These are phyloP conservation scores for Ammodytes dubius DNA, from an alignment of 2,113 vertebrate genomes.

Conservation along the genomic window DNA sequence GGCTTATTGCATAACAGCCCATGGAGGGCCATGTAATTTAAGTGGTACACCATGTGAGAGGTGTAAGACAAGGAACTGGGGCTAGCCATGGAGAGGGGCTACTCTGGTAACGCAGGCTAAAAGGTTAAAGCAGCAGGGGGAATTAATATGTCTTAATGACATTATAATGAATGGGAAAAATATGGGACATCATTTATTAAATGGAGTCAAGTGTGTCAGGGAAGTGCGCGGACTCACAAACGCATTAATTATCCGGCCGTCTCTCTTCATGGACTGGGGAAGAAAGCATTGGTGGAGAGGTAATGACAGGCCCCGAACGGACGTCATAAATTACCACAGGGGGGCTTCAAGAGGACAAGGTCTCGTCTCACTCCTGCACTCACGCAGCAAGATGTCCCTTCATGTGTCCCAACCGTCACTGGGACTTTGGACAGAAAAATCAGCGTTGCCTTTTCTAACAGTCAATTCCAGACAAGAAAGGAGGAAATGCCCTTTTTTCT, in stretches of 20 bases:
- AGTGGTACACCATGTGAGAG: conserved; percentile 66
- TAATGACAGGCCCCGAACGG: conserved; percentile 78
- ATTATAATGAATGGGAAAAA: conserved; percentile 88
- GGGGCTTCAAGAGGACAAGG: conserved; percentile 70
- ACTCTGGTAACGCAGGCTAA: conserved; percentile 72
- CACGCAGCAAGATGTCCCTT: conserved; percentile 69
- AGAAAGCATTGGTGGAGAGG: conserved; percentile 66
- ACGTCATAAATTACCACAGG: conserved; percentile 79
- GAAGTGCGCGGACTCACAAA: conserved; percentile 79
- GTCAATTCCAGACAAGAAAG: conserved; percentile 62
- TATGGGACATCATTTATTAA: conserved; percentile 86
- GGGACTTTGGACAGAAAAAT: conserved; percentile 70
- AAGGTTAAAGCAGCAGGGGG: conserved; percentile 84
- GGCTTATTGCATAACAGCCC: conserved; percentile 68
- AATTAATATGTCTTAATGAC: conserved; percentile 87
- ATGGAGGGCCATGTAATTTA: conserved; percentile 65
- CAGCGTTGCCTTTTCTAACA: conserved; percentile 59
- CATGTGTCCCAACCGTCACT: conserved; percentile 72
- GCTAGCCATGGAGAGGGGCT: conserved; percentile 64
- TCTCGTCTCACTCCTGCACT: conserved; percentile 71
- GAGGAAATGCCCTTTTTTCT: conserved; percentile 63
- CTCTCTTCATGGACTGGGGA: conserved; percentile 67
- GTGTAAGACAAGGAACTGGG: conserved; percentile 74
- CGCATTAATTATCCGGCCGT: conserved; percentile 83
- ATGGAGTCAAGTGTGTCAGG: conserved; percentile 85